Evolutionary conservation across 2,888 invertebrate genomes (phyloP).

Genomic region (Drosophila infuscata): DNA sequence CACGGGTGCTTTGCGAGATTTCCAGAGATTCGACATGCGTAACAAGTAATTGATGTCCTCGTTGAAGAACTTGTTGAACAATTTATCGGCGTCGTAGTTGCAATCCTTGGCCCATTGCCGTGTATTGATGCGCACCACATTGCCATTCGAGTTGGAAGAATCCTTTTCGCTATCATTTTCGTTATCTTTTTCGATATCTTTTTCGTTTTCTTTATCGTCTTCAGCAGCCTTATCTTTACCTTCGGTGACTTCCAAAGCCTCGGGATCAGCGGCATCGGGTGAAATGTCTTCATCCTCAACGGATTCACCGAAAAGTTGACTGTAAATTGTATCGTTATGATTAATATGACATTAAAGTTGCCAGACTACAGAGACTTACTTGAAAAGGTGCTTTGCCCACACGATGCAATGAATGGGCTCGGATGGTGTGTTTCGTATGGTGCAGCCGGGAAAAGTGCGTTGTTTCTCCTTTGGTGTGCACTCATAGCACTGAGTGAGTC

Average conservation of each 20-base stretch:
- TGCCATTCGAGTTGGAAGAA: slow-evolving; percentile 83
- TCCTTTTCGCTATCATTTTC: slow-evolving; percentile 87
- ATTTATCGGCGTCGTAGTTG: slow-evolving; percentile 92
- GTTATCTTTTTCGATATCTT: slow-evolving; percentile 84
- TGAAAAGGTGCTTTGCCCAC: slow-evolving; percentile 99
- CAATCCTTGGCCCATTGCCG: slow-evolving; percentile 94
- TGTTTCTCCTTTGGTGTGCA: slow-evolving; percentile 96
- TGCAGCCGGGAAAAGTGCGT: slow-evolving; percentile 98
- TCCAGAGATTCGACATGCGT: slow-evolving; percentile 98
- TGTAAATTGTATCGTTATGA: slow-evolving; percentile 82
- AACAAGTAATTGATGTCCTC: slow-evolving; percentile 98
- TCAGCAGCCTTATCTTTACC: slow-evolving; percentile 18
- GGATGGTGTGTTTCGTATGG: slow-evolving; percentile 99
- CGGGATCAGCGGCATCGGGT: slow-evolving; percentile 98
- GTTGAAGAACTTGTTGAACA: slow-evolving; percentile 96
- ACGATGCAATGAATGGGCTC: slow-evolving; percentile 99
- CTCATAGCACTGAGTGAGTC: slow-evolving; percentile 97
- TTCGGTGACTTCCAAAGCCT: slow-evolving; percentile 87
- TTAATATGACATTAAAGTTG: neutral
- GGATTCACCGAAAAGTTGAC: slow-evolving; percentile 98
- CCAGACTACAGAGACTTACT: slow-evolving; percentile 87
- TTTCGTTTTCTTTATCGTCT: slow-evolving; percentile 9
- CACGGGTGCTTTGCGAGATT: slow-evolving; percentile 93
- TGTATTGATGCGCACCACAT: slow-evolving; percentile 90
- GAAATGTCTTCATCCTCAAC: slow-evolving; percentile 99